A percentile compares a stretch with the other conserved stretches of the same genome.
Evolutionary conservation across 2,888 invertebrate species (phyloP).

Genomic region (Drosophila tanythrix): DNA sequence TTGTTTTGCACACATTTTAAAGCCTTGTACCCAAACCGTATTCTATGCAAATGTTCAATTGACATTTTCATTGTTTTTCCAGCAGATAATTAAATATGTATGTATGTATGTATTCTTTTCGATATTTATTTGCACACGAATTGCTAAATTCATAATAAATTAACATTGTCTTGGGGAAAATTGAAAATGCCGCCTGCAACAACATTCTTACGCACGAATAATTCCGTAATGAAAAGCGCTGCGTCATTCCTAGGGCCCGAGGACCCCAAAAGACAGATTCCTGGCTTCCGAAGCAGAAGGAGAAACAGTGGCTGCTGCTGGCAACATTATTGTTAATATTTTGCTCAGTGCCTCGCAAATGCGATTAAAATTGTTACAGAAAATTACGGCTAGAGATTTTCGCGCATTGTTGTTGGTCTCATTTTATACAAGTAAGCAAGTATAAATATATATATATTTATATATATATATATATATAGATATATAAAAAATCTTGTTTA

Average conservation of each 20-base stretch:
- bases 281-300: background rate
- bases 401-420: conserved; percentile 46
- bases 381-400: conserved; percentile 72
- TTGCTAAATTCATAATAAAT: conserved; percentile 80
- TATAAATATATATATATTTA: background rate
- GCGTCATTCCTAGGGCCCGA: conserved; percentile 36
- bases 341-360: conserved; percentile 62
- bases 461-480: conserved; percentile 20
- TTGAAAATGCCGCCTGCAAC: conserved; percentile 72
- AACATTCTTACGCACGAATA: conserved; percentile 80
- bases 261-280: conserved; percentile 37
- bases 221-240: conserved; percentile 77
- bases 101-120: conserved; percentile 33
- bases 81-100: conserved; percentile 43
- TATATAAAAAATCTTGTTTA: conserved; percentile 49
- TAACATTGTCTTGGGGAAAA: conserved; percentile 66
- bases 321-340: conserved; percentile 76
- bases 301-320: background rate
- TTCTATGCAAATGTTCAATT: conserved; percentile 57
- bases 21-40: background rate
- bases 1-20: conserved; percentile 11
- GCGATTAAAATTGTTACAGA: conserved; percentile 81
- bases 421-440: conserved; percentile 8
- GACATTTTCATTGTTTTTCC: conserved; percentile 49
- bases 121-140: conserved; percentile 73